Evolutionary conservation across 2,113 vertebrate species (phyloP).

Genomic region (Poecile atricapillus): DNA sequence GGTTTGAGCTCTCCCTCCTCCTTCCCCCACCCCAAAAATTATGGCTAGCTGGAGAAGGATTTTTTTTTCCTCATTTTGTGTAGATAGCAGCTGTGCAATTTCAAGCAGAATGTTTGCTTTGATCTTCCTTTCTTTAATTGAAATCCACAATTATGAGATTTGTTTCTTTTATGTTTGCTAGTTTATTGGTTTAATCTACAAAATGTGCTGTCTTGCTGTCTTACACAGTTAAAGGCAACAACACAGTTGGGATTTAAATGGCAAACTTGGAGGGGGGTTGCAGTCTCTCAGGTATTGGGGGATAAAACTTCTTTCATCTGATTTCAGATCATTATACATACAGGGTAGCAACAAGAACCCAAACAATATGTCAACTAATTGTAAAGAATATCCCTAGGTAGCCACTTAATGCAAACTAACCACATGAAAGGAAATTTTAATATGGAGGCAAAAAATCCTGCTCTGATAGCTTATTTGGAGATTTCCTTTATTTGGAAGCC

Average conservation of each 20-base stretch:
- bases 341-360: slow-evolving; percentile 12
- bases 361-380: slow-evolving; percentile 39
- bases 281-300: slow-evolving; percentile 40
- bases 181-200: slow-evolving; percentile 84
- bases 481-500: neutral
- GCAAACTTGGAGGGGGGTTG: slow-evolving; percentile 58
- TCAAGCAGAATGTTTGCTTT: slow-evolving; percentile 82
- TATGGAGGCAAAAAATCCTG: slow-evolving; percentile 3
- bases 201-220: slow-evolving; percentile 81
- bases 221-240: slow-evolving; percentile 76
- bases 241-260: slow-evolving; percentile 76
- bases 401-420: slow-evolving; percentile 18
- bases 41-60: slow-evolving; percentile 60
- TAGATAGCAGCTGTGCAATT: slow-evolving; percentile 83
- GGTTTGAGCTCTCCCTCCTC: slow-evolving; percentile 50
- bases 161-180: slow-evolving; percentile 81
- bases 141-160: slow-evolving; percentile 85
- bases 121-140: slow-evolving; percentile 82
- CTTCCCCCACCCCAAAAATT: slow-evolving; percentile 66
- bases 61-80: slow-evolving; percentile 71
- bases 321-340: slow-evolving; percentile 43
- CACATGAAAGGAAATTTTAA: slow-evolving; percentile 36
- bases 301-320: slow-evolving; percentile 43
- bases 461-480: neutral
- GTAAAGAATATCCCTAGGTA: slow-evolving; percentile 48